Percentiles rank a stretch among this genome's conserved stretches.
Conservation (phyloP, 2,113 vertebrate species). For the Leucopsar rothschildi region DNA sequence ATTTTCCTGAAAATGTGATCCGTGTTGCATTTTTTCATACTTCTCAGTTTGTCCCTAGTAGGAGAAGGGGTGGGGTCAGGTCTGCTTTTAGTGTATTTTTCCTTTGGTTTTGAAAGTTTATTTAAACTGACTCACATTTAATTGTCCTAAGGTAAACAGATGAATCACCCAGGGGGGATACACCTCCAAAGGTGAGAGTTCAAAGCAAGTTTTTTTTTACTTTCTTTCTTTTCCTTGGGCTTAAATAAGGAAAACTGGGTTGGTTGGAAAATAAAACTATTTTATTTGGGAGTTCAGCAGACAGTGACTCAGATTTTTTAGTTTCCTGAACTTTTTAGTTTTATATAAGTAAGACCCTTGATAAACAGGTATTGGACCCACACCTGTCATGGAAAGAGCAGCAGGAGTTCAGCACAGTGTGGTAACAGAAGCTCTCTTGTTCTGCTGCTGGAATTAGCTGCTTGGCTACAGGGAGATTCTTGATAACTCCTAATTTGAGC, state of each 20-base stretch:
- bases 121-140: conserved; percentile 78
- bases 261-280: conserved; percentile 72
- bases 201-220: conserved; percentile 35
- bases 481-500: conserved; percentile 44
- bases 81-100: conserved; percentile 71
- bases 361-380: conserved; percentile 73
- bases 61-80: conserved; percentile 47
- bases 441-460: conserved; percentile 42
- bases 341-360: conserved; percentile 59
- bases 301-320: conserved; percentile 77
- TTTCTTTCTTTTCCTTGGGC: conserved; percentile 39
- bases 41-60: conserved; percentile 32
- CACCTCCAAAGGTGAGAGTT: conserved; percentile 69
- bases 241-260: conserved; percentile 66
- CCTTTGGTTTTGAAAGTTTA: conserved; percentile 72
- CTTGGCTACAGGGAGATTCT: conserved; percentile 46
- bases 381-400: conserved; percentile 73
- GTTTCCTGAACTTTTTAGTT: conserved; percentile 67
- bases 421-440: conserved; percentile 69
- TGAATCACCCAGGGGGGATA: conserved; percentile 72
- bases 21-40: conserved; percentile 9
- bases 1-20: conserved; percentile 58
- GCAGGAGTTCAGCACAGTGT: conserved; percentile 43
- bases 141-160: conserved; percentile 78
- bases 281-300: conserved; percentile 76